Conservation (phyloP, 2,888 invertebrate species). For the Tiliacea citrago region DNA sequence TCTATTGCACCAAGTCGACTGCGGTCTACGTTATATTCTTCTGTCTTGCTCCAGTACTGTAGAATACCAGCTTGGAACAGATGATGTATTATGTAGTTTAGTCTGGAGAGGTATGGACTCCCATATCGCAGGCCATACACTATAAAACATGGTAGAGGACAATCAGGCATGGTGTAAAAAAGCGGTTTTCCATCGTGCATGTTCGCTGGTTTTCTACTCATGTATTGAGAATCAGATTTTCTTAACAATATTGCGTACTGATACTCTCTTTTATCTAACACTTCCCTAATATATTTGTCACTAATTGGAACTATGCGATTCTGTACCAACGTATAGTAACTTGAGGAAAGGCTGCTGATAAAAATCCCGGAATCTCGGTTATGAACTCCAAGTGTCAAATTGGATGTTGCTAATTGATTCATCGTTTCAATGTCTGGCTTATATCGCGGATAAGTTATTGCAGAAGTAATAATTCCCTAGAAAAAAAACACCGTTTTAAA, state of each 20-base stretch:
- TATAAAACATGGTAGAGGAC: slow-evolving; percentile 90
- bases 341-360: slow-evolving; percentile 76
- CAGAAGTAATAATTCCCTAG: slow-evolving; percentile 86
- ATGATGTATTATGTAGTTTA: slow-evolving; percentile 85
- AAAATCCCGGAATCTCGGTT: slow-evolving; percentile 79
- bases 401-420: slow-evolving; percentile 73
- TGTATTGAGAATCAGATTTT: slow-evolving; percentile 81
- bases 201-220: slow-evolving; percentile 77
- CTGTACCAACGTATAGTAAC: slow-evolving; percentile 71
- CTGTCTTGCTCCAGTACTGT: slow-evolving; percentile 80
- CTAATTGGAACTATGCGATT: slow-evolving; percentile 80
- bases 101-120: slow-evolving; percentile 88
- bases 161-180: slow-evolving; percentile 87
- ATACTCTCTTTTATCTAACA: slow-evolving; percentile 82
- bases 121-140: slow-evolving; percentile 91
- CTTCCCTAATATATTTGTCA: slow-evolving; percentile 80
- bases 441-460: slow-evolving; percentile 83
- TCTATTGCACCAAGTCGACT: slow-evolving; percentile 63
- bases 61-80: slow-evolving; percentile 89
- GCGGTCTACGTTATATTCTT: slow-evolving; percentile 74
- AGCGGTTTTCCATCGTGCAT: slow-evolving; percentile 83
- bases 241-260: slow-evolving; percentile 88
- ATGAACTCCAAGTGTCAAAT: slow-evolving; percentile 82
- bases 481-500: slow-evolving; percentile 61
- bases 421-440: slow-evolving; percentile 79